phyloP scores from a whole-genome alignment of 2,797 vertebrate species.

The Gephyroberyx darwinii region DNA sequence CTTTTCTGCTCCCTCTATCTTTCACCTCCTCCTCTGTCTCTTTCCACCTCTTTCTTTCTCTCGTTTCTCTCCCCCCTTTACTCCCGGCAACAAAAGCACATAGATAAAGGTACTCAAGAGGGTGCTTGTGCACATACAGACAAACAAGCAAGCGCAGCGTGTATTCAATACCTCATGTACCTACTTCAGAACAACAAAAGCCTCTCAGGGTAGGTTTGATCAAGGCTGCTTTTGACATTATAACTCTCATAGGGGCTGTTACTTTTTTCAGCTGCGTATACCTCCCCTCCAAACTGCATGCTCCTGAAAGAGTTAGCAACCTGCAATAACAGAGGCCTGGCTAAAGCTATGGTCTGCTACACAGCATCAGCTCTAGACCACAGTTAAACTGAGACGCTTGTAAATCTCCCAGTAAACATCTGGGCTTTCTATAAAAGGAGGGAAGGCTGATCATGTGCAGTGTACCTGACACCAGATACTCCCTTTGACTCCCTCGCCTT shows the following conservation, averaged over 20 bases:
- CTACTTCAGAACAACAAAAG: constrained; percentile 27
- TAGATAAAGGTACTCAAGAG: constrained; percentile 41
- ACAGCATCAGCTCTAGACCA: constrained; percentile 36
- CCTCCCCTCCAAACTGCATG: constrained; percentile 55
- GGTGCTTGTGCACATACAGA: constrained; percentile 42
- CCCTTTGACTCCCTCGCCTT: constrained; percentile 55
- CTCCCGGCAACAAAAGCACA: constrained; percentile 24
- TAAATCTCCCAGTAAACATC: constrained; percentile 73
- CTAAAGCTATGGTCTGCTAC: constrained; percentile 51
- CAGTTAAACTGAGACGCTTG: constrained; percentile 25
- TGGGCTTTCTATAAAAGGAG: constrained; percentile 64
- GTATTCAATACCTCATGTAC: constrained; percentile 29
- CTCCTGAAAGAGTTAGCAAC: constrained; percentile 67
- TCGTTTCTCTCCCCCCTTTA: background rate
- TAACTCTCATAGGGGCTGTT: constrained; percentile 47
- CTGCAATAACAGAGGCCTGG: constrained; percentile 58
- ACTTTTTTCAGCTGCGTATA: constrained; percentile 50
- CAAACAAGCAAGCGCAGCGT: constrained; percentile 17
- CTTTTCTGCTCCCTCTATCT: no score
- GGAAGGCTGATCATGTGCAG: constrained; percentile 35
- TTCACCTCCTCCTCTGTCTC: background rate
- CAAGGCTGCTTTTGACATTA: constrained; percentile 65
- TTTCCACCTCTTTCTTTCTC: background rate
- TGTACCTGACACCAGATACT: constrained; percentile 66
- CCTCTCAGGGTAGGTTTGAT: constrained; percentile 49